Percentiles rank a stretch among this genome's conserved stretches.
Conservation (phyloP, 2,888 invertebrate genomes). For the Agrochola macilenta region DNA sequence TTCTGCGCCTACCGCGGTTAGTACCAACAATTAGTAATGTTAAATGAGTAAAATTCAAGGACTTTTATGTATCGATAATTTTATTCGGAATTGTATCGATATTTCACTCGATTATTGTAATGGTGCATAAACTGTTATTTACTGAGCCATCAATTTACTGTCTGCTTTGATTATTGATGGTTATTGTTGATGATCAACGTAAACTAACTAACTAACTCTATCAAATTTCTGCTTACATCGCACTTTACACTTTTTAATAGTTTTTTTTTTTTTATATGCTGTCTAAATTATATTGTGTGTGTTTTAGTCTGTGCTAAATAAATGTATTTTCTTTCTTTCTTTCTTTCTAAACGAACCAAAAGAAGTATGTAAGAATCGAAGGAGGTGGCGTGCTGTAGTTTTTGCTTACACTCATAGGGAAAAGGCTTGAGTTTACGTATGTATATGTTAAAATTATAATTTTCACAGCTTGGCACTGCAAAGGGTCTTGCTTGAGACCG, state of each 20-base stretch:
- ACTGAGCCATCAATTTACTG: slow-evolving; percentile 32
- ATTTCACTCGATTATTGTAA: slow-evolving; percentile 44
- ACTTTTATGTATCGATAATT: slow-evolving; percentile 16
- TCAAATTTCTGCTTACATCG: too few species aligned
- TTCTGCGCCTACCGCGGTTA: too few species aligned
- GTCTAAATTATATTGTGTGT: too few species aligned
- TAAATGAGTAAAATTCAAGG: not conserved
- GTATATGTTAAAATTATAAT: not conserved
- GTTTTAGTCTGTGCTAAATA: too few species aligned
- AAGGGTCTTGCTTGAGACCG: not conserved
- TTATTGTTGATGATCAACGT: too few species aligned
- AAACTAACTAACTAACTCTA: too few species aligned
- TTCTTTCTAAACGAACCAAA: too few species aligned
- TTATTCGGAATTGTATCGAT: slow-evolving; percentile 29
- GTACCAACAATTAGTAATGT: not conserved
- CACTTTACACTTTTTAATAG: too few species aligned
- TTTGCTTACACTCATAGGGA: not conserved
- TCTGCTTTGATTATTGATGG: slow-evolving; percentile 32
- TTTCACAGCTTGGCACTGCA: not conserved
- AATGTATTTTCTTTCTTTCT: too few species aligned
- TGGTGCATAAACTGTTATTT: slow-evolving; percentile 36
- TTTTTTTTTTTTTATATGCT: too few species aligned
- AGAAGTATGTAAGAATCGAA: too few species aligned
- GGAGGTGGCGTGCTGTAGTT: not conserved
- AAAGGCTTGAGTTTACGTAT: not conserved